Conservation (phyloP, 2,113 vertebrate species). For the Condylura cristata region DNA sequence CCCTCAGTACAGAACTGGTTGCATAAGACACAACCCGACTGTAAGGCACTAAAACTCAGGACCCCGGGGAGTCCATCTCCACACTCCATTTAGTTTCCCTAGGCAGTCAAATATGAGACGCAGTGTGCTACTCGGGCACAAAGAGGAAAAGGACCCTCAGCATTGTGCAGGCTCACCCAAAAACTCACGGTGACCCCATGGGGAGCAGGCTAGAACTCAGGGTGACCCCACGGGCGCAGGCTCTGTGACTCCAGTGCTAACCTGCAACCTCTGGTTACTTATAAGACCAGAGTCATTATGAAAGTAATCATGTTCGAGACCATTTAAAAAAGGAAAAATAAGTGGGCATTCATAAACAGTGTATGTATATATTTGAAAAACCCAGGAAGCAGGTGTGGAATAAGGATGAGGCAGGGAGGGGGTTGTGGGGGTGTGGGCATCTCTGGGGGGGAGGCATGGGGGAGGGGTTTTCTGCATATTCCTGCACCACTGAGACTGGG, state of each 20-base stretch:
- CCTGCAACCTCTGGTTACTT: not conserved
- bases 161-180: not conserved
- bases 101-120: not conserved
- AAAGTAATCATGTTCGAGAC: not conserved
- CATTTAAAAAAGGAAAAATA: slow-evolving; percentile 1
- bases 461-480: not conserved
- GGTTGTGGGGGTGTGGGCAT: not conserved
- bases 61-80: not conserved
- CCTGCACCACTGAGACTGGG: not conserved
- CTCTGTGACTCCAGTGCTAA: not conserved
- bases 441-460: not conserved
- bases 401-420: not conserved
- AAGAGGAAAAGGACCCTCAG: not conserved
- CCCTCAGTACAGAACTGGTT: not conserved
- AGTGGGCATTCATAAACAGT: not conserved
- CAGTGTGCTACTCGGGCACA: not conserved
- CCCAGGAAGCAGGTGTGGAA: not conserved
- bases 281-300: not conserved
- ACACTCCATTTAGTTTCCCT: too few relatives aligned
- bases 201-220: not conserved
- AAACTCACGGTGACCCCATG: not conserved
- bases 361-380: not conserved
- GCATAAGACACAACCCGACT: not conserved
- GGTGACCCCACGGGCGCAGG: not conserved
- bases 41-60: not conserved